Percentiles rank a stretch among this genome's conserved stretches.
Evolutionary conservation across 92 coral and sea anemone genomes (phyloP).

Genomic region (Porites cylindrica): DNA sequence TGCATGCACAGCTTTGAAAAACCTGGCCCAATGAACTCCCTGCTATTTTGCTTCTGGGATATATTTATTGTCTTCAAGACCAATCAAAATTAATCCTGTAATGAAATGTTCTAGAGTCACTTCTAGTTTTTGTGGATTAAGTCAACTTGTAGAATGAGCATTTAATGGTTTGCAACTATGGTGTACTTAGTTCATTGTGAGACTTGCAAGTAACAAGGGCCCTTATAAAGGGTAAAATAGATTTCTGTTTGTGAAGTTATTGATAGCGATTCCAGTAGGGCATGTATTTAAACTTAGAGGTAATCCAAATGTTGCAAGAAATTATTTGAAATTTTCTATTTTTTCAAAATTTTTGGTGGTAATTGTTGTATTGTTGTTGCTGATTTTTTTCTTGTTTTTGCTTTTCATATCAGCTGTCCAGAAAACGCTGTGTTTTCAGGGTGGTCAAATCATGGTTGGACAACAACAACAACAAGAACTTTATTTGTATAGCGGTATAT

Average conservation of each 20-base stretch:
- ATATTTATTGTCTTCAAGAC: too few species aligned
- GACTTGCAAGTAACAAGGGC: not conserved
- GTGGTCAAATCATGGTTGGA: conserved; percentile 46
- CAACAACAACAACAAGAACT: not conserved
- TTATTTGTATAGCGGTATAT: too few species aligned
- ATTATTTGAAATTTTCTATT: not conserved
- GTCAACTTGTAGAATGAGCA: conserved; percentile 41
- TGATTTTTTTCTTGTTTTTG: conserved; percentile 20
- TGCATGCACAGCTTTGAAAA: too few species aligned
- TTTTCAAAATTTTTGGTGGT: too few species aligned
- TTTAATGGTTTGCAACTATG: conserved; percentile 41
- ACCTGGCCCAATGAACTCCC: too few species aligned
- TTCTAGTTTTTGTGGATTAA: not conserved
- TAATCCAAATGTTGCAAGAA: not conserved
- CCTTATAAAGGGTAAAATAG: not conserved
- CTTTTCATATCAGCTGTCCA: conserved; percentile 28
- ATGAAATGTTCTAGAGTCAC: too few species aligned
- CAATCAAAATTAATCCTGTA: too few species aligned
- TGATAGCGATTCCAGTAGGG: not conserved
- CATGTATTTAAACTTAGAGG: not conserved
- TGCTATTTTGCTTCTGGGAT: too few species aligned
- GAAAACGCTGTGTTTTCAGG: conserved; percentile 48
- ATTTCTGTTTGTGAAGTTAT: not conserved
- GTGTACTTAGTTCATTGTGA: not conserved
- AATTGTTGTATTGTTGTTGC: not conserved